Conservation (phyloP, 1,140 invertebrate genomes). For the Stenopsyche tienmushanensis region DNA sequence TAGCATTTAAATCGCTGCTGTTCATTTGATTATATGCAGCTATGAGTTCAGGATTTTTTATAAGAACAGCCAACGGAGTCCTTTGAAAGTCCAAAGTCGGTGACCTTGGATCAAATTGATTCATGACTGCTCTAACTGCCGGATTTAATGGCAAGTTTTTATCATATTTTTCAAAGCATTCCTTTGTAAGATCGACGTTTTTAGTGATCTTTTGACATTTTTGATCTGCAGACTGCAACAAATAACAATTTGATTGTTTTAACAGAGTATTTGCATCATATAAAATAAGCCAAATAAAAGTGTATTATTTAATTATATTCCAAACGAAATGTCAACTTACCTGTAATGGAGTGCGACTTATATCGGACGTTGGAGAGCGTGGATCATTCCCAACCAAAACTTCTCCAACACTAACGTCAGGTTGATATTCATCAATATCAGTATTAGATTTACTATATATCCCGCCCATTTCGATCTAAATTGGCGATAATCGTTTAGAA, state of each 20-base stretch:
- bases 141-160: conserved; percentile 24
- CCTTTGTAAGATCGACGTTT: conserved; percentile 34
- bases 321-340: conserved; percentile 6
- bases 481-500: too few relatives aligned
- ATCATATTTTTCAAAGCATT: conserved; percentile 36
- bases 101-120: conserved; percentile 37
- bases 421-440: background rate
- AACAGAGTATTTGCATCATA: background rate
- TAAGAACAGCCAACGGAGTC: conserved; percentile 32
- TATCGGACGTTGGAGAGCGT: conserved; percentile 34
- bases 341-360: conserved; percentile 35
- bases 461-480: conserved; percentile 4
- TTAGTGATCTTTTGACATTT: conserved; percentile 33
- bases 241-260: conserved; percentile 7
- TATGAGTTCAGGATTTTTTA: conserved; percentile 35
- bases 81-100: conserved; percentile 38
- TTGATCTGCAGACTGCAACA: conserved; percentile 21
- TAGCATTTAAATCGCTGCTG: conserved; percentile 10
- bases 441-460: too few relatives aligned
- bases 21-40: conserved; percentile 23
- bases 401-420: background rate
- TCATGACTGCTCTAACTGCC: conserved; percentile 27
- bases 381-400: conserved; percentile 25
- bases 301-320: background rate
- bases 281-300: background rate